A percentile compares a stretch with the other conserved stretches of the same genome.
Evolutionary conservation across 2,113 vertebrate genomes (phyloP).

Genomic region (Okapia johnstoni): DNA sequence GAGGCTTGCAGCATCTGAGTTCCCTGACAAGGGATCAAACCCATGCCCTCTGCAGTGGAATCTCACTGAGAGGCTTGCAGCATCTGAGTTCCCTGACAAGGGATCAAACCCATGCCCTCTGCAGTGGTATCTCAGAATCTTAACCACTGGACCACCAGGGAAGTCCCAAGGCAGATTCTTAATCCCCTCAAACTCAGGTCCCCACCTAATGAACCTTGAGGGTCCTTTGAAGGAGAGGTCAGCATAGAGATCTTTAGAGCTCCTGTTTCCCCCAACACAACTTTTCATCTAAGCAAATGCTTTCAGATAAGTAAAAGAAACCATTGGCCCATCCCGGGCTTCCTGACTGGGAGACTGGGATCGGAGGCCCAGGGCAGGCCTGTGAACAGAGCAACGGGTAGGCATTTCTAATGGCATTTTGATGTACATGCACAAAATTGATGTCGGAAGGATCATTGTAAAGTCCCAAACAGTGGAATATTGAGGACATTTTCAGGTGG

Average conservation of each 20-base stretch:
- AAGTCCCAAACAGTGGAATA: conserved; percentile 87
- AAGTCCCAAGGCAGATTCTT: conserved; percentile 38
- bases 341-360: conserved; percentile 74
- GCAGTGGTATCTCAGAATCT: not conserved
- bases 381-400: conserved; percentile 73
- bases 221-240: conserved; percentile 49
- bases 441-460: conserved; percentile 87
- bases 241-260: conserved; percentile 49
- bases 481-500: conserved; percentile 88
- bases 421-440: conserved; percentile 95
- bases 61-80: not conserved
- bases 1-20: not conserved
- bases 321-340: conserved; percentile 81
- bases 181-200: conserved; percentile 44
- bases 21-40: not conserved
- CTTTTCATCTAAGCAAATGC: conserved; percentile 81
- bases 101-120: not conserved
- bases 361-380: conserved; percentile 73
- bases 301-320: conserved; percentile 81
- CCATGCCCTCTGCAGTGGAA: not conserved
- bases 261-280: conserved; percentile 56
- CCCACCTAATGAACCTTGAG: conserved; percentile 63
- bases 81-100: not conserved
- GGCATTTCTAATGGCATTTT: conserved; percentile 98
- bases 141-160: not conserved